Base-by-base conservation (phyloP, 1,140 invertebrate species). In the Arctopsyche grandis region DNA sequence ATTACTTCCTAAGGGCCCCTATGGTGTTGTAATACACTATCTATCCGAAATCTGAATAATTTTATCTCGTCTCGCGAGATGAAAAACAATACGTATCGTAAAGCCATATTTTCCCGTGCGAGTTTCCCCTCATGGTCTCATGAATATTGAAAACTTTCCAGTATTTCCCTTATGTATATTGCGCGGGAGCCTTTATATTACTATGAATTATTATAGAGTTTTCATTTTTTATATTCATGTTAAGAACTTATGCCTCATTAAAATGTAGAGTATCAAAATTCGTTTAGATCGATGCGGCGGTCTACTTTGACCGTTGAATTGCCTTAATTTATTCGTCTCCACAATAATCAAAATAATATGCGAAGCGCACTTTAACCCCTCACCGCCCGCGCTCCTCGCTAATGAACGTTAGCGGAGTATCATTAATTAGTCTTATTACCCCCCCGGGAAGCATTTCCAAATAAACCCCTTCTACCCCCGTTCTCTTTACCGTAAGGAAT, bases 371-470 rank as follows among this genome's bases (percentile, higher is more conserved):
- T 43, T 66, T 75, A 71, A 60, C 78, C 58, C 75, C 63, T 48
- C 75, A 19, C 19, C 73, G 24, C 74, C 56, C 80, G 66, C 70
- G 81, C 69, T 79, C 75, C 70, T 76, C 52, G 76, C 79, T 82
- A 82, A 82, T 80, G 81, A 82, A 82, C 79, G 81, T 80, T 80
- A 79, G 81, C 78, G 60, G 79, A 82, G 81, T 79, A 80, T 80
- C 79, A 82, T 82, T 82, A 82, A 82, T 82, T 82, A 82, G 81
- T 76, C 79, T 82, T 82, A 82, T 82, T 82, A 80, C 79, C 79
- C 81, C 77, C 46, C 52, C 75, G 78, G 78, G 81, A 82, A 70
- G 78, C 81, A 78, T 82, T 80, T 69, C 70, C 75, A 73, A 77
- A 73, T 73, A 73, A 60, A 81, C 80, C 80, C 80, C 78, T 81